Evolutionary conservation across 37 sponge, comb jelly and placozoan genomes (phyloP), one percentile per base, ranked within the genome.

Genomic region (Cliona cf. orientalis): DNA sequence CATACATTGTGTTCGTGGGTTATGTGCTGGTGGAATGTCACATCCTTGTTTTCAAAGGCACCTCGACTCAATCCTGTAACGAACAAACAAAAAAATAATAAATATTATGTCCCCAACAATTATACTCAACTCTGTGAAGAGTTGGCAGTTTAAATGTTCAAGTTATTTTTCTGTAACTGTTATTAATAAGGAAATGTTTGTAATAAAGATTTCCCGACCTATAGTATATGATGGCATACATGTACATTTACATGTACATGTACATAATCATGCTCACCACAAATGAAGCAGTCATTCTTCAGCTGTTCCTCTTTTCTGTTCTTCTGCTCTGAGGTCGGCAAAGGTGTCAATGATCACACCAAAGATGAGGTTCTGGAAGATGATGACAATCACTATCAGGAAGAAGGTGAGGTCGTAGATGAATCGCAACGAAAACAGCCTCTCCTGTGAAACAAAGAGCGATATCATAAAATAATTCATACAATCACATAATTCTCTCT

Each of bases 321-420:
- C 72, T 96, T 94, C 95, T 38, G 90, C 82, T 46, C 99, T 82
- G 67, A 99, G 81, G 69, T 89, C 94, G n/a, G 99, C 99, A 79
- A 99, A 99, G 35, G 99, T 99, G 79, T 99, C 99, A 53, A 99
- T 96, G 85, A 99, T 99, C 35, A 99, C 99, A 67, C 99, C 99
- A 82, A 99, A 94, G 70, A 99, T 92, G 68, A 99, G 91, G 71
- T 99, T 99, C 36, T 95, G 93, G 55, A 96, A 92, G 83, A 99
- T 99, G 75, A 99, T 94, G 71, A 96, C 87, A 40, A 99, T 93
- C 43, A 99, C 80, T 42, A 99, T 76, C 77, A 96, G 96, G 90
- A 92, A 97, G 75, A 96, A 90, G 1, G 82, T 58, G 5, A 99
- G 85, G 72, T 99, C 99, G 71, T 86, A 99, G 33, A 96, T 12